Conservation (phyloP, 1,140 invertebrate species). For the Drosophila neocordata region DNA sequence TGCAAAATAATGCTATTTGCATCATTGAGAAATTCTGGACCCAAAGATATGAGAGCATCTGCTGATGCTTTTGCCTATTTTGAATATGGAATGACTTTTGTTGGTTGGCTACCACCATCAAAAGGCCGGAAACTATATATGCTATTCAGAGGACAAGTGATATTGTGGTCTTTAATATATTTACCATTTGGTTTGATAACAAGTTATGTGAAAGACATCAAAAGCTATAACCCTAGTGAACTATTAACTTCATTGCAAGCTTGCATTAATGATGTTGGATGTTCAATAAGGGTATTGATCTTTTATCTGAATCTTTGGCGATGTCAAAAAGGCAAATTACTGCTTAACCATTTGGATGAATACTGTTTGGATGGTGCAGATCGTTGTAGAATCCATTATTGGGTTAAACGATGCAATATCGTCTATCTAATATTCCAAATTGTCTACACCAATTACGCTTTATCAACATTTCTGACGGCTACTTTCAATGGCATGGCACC, state of each 20-base stretch:
- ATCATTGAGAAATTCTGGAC: conserved; percentile 20
- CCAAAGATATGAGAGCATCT: conserved; percentile 17
- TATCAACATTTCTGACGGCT: conserved; percentile 16
- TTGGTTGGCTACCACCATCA: conserved; percentile 38
- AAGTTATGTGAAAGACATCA: conserved; percentile 33
- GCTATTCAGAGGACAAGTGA: not conserved
- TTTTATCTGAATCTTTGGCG: conserved; percentile 8
- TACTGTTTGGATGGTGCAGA: conserved; percentile 20
- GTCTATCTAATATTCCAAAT: conserved; percentile 29
- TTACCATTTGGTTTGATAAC: conserved; percentile 36
- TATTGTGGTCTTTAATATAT: conserved; percentile 9
- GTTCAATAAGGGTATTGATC: conserved; percentile 20
- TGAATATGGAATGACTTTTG: conserved; percentile 23
- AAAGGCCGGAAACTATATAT: not conserved
- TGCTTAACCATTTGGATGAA: conserved; percentile 32
- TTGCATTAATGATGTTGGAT: conserved; percentile 32
- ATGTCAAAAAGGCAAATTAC: conserved; percentile 18
- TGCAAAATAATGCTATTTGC: conserved; percentile 24
- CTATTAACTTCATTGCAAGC: conserved; percentile 41
- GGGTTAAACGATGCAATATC: conserved; percentile 34
- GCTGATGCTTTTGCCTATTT: conserved; percentile 38
- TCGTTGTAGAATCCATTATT: conserved; percentile 30
- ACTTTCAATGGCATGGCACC: conserved; percentile 15
- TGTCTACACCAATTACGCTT: conserved; percentile 30
- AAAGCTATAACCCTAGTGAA: conserved; percentile 32